These are phyloP conservation scores for Gobio occitaniae DNA, from an alignment of 2,797 vertebrate genomes.

Conservation along the genomic window DNA sequence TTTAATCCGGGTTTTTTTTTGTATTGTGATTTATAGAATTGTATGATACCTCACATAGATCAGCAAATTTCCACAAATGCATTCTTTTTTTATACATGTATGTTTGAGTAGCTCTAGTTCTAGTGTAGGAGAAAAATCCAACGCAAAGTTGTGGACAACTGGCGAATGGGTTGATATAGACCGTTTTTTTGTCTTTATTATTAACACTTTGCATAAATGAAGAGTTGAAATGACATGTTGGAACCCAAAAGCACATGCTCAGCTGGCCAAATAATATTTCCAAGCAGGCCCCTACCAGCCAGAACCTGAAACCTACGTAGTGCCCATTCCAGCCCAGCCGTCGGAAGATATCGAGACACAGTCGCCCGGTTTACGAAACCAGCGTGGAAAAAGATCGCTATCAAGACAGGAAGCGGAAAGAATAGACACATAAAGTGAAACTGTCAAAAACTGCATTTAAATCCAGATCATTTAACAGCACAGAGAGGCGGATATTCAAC, in stretches of 20 bases:
- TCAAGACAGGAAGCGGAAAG: slow-evolving; percentile 78
- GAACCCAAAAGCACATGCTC: slow-evolving; percentile 73
- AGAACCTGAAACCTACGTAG: slow-evolving; percentile 89
- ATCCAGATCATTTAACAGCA: slow-evolving; percentile 63
- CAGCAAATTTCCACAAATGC: background rate
- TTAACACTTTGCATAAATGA: slow-evolving; percentile 26
- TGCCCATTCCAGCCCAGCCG: slow-evolving; percentile 88
- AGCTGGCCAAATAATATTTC: slow-evolving; percentile 92
- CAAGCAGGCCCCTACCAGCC: slow-evolving; percentile 92
- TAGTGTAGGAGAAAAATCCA: slow-evolving; percentile 8
- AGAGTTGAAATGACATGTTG: slow-evolving; percentile 28
- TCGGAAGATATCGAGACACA: slow-evolving; percentile 89
- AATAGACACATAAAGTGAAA: slow-evolving; percentile 76
- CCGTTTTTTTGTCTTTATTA: slow-evolving; percentile 1
- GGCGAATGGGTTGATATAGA: slow-evolving; percentile 11
- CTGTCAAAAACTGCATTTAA: slow-evolving; percentile 46
- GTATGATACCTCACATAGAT: slow-evolving; percentile 77
- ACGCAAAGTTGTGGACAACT: slow-evolving; percentile 27
- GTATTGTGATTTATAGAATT: slow-evolving; percentile 77
- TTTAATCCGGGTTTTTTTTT: slow-evolving; percentile 42
- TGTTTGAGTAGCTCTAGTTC: slow-evolving; percentile 17
- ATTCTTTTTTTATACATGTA: slow-evolving; percentile 1
- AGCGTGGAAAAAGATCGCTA: slow-evolving; percentile 89
- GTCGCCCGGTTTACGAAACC: slow-evolving; percentile 80
- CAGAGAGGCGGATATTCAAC: slow-evolving; percentile 64